Base-by-base conservation (phyloP, 1,140 invertebrate genomes). In the Drosophila kohkoa region DNA sequence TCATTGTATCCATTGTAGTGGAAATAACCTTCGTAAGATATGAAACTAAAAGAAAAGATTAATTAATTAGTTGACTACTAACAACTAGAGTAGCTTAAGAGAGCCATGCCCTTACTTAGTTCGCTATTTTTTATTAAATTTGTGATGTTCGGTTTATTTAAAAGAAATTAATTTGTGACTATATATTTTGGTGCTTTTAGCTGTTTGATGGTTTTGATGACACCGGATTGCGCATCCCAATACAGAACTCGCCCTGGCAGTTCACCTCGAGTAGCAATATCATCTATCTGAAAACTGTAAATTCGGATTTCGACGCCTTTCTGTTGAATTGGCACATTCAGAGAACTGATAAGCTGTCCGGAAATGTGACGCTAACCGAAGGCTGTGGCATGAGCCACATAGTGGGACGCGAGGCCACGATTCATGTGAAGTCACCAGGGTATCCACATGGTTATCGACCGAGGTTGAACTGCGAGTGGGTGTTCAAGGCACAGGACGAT, bases 401-500 rank as follows among this genome's bases (percentile, higher is more conserved):
- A 0, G 0, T 92, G 5, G 2, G 13, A 0, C 3, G 6, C 13
- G 20, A 25, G 2, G 49, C 38, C 1, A 79, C 63, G 1, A 75
- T 92, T 15, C 71, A 62, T 1, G 81, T 98, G 11, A 93, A 77
- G 0, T 97, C 96, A 45, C 97, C 97, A 0, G 96, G 96, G 45
- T 98, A 95, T 93, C 97, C 98, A 0, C 13, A 92, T n/a, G 94
- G 94, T 10, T 98, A 98, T 91, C 92, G 1, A 13, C 70, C 93
- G 15, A 95, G 96, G 87, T 77, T 96, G 10, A 92, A 95, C n/a
- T 98, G 98, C 88, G 93, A 94, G 78, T 99, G 97, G 98, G 93
- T 94, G 3, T 94, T 97, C 62, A 93, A 93, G 71, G 91, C 94
- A 3, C 91, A 93, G 6, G 75, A 88, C 51, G 80, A 93, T 6